Evolutionary conservation across 2,113 vertebrate genomes (phyloP).

Genomic region (Larimichthys crocea): DNA sequence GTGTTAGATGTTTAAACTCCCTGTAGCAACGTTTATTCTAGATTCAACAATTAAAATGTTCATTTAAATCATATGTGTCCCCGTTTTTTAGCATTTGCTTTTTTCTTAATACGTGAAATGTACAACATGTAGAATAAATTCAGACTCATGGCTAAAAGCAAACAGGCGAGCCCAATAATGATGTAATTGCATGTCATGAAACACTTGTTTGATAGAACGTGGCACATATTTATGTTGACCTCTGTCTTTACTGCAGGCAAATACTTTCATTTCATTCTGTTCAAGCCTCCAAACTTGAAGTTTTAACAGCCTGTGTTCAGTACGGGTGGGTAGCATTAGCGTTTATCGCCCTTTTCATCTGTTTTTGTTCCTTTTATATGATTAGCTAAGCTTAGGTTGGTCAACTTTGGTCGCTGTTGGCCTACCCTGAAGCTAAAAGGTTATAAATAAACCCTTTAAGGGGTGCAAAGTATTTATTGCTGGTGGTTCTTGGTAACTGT

Average conservation of each 20-base stretch:
- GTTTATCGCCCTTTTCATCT: too few species aligned
- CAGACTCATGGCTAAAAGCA: conserved; percentile 9
- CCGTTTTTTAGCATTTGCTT: background rate
- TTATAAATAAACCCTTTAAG: too few species aligned
- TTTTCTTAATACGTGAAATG: background rate
- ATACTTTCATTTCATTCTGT: background rate
- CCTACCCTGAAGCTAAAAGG: too few species aligned
- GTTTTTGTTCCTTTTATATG: too few species aligned
- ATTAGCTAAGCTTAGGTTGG: too few species aligned
- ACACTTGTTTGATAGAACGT: conserved; percentile 34
- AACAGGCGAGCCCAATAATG: background rate
- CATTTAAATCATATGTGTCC: background rate
- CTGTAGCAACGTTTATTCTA: background rate
- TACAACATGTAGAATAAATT: too few species aligned
- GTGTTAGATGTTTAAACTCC: background rate
- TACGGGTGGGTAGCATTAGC: too few species aligned
- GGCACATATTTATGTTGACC: conserved; percentile 36
- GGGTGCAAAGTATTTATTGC: too few species aligned
- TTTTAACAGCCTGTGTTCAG: too few species aligned
- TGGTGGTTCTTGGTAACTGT: too few species aligned
- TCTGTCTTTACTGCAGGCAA: conserved; percentile 26
- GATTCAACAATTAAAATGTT: background rate
- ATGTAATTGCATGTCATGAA: background rate
- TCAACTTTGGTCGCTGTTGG: too few species aligned
- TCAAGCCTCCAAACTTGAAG: too few species aligned